A percentile compares a stretch with the other conserved stretches of the same genome.
Conservation (phyloP, 2,888 invertebrate genomes). For the Cantharis rustica region DNA sequence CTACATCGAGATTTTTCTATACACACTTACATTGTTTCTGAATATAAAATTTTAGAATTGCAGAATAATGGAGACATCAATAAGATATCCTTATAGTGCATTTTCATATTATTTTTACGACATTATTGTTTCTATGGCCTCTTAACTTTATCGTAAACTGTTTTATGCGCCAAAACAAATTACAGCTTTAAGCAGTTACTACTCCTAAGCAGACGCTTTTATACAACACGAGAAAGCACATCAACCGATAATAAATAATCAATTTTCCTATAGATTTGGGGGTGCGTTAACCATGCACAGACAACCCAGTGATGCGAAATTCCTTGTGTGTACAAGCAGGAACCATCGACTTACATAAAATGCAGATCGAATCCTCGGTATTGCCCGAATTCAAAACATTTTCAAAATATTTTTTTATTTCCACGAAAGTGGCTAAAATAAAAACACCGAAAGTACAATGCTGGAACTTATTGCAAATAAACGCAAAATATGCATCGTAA, state of each 20-base stretch:
- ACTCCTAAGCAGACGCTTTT: constrained; percentile 9
- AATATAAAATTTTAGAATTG: constrained; percentile 17
- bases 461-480: background rate
- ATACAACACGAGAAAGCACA: background rate
- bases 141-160: constrained; percentile 32
- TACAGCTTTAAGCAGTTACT: constrained; percentile 25
- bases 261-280: constrained; percentile 3
- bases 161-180: constrained; percentile 31
- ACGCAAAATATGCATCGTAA: background rate
- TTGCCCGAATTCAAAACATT: background rate
- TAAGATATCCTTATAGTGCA: constrained; percentile 31
- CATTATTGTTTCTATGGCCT: constrained; percentile 31
- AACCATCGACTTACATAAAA: background rate
- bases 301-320: constrained; percentile 12
- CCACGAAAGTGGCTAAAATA: background rate
- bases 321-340: background rate
- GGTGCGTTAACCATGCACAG: constrained; percentile 6
- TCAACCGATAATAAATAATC: constrained; percentile 5
- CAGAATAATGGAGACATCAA: constrained; percentile 32
- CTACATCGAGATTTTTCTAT: background rate
- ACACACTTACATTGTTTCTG: background rate
- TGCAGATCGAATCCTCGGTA: background rate
- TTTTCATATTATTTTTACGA: constrained; percentile 35
- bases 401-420: background rate
- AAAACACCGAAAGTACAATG: background rate